Conservation (phyloP, 2,888 invertebrate species). For the Fragum whitleyi region DNA sequence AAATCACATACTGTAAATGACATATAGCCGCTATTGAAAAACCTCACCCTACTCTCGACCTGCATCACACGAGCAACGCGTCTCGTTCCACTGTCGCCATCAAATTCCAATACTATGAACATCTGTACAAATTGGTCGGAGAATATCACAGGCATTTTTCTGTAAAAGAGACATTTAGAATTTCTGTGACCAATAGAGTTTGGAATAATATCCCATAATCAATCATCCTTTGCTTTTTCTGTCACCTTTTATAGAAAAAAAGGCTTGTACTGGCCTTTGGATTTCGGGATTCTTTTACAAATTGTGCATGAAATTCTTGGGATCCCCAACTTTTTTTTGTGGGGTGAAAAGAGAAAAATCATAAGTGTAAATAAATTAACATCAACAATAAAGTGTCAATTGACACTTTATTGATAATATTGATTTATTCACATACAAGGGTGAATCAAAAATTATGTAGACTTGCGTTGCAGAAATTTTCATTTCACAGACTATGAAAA, state of each 20-base stretch:
- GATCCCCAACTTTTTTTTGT: no score
- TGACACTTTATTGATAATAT: no score
- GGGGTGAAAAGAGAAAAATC: no score
- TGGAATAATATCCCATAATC: not conserved
- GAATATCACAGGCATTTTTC: not conserved
- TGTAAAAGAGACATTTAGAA: constrained; percentile 8
- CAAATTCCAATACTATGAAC: constrained; percentile 22
- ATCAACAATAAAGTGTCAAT: no score
- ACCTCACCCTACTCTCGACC: not conserved
- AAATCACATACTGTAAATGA: constrained; percentile 26
- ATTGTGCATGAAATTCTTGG: no score
- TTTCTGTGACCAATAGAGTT: constrained; percentile 5
- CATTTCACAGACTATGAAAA: no score
- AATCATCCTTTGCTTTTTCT: not conserved
- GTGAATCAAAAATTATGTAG: no score
- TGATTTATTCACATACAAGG: no score
- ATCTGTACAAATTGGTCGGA: constrained; percentile 11
- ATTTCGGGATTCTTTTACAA: no score
- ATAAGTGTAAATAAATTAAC: no score
- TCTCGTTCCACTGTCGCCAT: constrained; percentile 7
- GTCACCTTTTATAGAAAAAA: not conserved
- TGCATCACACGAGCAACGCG: constrained; percentile 10
- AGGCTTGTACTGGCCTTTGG: no score
- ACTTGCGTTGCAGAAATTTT: no score
- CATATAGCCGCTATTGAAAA: constrained; percentile 24